These are phyloP conservation scores for Eupeodes luniger DNA, from an alignment of 2,888 invertebrate genomes.

Conservation along the genomic window DNA sequence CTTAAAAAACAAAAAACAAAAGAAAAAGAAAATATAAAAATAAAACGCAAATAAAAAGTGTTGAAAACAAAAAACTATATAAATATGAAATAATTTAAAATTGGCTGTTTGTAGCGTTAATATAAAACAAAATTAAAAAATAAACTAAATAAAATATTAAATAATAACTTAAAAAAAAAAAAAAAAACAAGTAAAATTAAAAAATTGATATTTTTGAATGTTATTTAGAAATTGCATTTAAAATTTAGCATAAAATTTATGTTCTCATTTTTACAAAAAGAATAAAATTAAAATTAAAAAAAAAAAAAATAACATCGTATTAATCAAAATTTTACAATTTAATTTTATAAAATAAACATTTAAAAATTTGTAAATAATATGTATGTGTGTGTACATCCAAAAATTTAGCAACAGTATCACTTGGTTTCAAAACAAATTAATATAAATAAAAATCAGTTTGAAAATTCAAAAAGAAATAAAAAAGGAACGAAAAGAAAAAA, in stretches of 20 bases:
- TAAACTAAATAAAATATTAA: conserved; percentile 24
- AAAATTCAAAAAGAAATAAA: conserved; percentile 22
- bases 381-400: conserved; percentile 55
- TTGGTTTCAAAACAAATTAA: conserved; percentile 69
- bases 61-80: conserved; percentile 49
- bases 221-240: conserved; percentile 66
- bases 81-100: conserved; percentile 61
- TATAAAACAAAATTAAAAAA: conserved; percentile 42
- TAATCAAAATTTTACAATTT: conserved; percentile 73
- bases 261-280: conserved; percentile 56
- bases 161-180: not conserved
- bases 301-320: conserved; percentile 34
- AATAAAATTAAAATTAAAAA: conserved; percentile 35
- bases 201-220: conserved; percentile 73
- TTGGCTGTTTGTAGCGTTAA: conserved; percentile 75
- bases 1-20: conserved; percentile 27
- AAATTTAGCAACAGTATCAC: conserved; percentile 72
- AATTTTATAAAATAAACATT: conserved; percentile 30
- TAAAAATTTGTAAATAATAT: conserved; percentile 8
- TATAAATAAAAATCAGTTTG: conserved; percentile 22
- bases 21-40: conserved; percentile 25
- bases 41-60: conserved; percentile 19
- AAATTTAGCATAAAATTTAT: conserved; percentile 60
- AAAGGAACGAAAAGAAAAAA: not conserved
- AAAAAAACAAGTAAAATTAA: conserved; percentile 24